phyloP scores from a whole-genome alignment of 2,113 vertebrate species.

The Tupaia tana region DNA sequence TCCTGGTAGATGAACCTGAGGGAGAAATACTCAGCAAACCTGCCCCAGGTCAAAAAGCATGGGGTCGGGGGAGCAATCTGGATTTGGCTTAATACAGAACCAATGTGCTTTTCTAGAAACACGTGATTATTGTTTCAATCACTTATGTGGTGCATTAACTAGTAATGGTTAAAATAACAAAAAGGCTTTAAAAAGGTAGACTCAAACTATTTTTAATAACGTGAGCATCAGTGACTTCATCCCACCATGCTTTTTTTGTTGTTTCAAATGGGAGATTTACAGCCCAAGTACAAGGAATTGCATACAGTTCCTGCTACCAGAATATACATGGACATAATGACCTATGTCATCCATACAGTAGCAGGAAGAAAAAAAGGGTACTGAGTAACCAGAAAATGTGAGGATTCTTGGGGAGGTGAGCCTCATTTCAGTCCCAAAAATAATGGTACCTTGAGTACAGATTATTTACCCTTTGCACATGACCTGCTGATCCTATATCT shows the following conservation, averaged over 20 bases:
- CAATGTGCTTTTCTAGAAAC: background rate
- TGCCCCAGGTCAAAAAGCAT: background rate
- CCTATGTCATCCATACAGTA: background rate
- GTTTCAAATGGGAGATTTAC: background rate
- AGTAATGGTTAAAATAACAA: background rate
- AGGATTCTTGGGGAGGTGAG: background rate
- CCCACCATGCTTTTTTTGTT: background rate
- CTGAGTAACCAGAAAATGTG: background rate
- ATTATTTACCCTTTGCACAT: background rate
- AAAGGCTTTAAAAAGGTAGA: background rate
- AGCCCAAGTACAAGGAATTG: background rate
- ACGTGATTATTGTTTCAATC: background rate
- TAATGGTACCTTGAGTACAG: background rate
- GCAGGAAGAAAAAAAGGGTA: background rate
- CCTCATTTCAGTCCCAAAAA: background rate
- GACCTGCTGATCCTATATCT: background rate
- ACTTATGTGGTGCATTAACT: background rate
- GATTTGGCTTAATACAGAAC: background rate
- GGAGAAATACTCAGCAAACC: background rate
- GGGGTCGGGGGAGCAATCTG: background rate
- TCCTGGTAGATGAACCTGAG: background rate
- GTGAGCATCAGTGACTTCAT: background rate
- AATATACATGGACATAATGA: background rate
- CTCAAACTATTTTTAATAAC: slow-evolving; percentile 19
- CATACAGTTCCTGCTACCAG: background rate